phyloP scores from a whole-genome alignment of 1,140 invertebrate genomes.

The Tetraneura akinire region DNA sequence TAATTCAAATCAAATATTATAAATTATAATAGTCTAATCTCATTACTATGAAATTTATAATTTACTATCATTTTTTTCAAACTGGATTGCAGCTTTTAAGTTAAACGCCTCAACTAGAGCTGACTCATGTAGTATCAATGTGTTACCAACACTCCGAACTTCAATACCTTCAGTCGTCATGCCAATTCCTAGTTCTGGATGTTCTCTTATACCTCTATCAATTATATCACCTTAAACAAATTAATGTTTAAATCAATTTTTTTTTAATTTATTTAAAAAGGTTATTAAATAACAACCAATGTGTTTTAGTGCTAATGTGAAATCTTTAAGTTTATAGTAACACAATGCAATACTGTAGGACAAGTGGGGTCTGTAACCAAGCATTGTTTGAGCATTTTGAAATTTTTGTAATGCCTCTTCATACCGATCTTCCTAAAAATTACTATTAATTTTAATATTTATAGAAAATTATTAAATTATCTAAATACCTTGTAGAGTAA shows the following conservation, averaged over 20 bases:
- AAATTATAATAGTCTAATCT: conserved; percentile 11
- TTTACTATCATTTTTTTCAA: conserved; percentile 91
- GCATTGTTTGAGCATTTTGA: conserved; percentile 80
- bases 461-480: neutral
- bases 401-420: conserved; percentile 94
- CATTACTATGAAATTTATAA: conserved; percentile 51
- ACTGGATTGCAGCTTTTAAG: conserved; percentile 97
- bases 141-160: conserved; percentile 96
- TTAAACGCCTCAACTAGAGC: conserved; percentile 98
- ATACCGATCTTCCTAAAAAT: conserved; percentile 74
- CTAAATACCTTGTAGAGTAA: conserved; percentile 84
- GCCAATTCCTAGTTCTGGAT: conserved; percentile 96
- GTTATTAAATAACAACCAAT: conserved; percentile 64
- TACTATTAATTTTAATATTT: neutral
- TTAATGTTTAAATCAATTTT: conserved; percentile 10
- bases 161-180: conserved; percentile 98
- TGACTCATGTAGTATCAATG: conserved; percentile 91
- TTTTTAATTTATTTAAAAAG: neutral
- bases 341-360: conserved; percentile 96
- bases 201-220: conserved; percentile 92
- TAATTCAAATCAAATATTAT: neutral
- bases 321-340: conserved; percentile 93
- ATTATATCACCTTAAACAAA: conserved; percentile 84
- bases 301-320: conserved; percentile 84
- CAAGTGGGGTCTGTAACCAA: conserved; percentile 86